These are phyloP conservation scores for Genyomyrus donnyi DNA, from an alignment of 2,113 vertebrate species.

Conservation along the genomic window DNA sequence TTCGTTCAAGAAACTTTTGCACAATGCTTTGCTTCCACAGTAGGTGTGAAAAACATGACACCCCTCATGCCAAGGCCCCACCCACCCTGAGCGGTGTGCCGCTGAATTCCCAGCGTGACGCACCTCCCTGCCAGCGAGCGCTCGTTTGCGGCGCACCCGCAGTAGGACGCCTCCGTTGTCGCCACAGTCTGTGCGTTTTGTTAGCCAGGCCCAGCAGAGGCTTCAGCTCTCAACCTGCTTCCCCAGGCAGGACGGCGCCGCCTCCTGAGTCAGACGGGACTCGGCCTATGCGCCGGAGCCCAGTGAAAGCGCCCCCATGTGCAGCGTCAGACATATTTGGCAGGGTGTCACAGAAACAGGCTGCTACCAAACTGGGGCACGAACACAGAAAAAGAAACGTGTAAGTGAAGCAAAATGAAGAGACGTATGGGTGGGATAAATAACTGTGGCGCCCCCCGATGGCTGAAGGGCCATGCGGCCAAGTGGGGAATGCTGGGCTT, in stretches of 20 bases:
- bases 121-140: background rate
- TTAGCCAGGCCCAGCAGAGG: background rate
- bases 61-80: background rate
- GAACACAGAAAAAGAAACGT: background rate
- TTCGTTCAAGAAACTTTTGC: slow-evolving; percentile 38
- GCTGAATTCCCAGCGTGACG: background rate
- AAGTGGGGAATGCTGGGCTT: background rate
- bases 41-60: slow-evolving; percentile 8
- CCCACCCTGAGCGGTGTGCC: background rate
- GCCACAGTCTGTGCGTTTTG: background rate
- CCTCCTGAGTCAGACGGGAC: background rate
- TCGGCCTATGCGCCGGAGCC: background rate
- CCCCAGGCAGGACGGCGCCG: background rate
- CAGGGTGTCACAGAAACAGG: background rate
- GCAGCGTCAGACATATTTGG: background rate
- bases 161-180: background rate
- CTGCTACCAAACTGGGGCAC: background rate
- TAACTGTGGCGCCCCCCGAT: background rate
- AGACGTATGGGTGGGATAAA: background rate
- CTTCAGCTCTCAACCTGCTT: background rate
- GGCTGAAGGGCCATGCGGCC: background rate
- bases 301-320: background rate
- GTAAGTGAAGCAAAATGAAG: background rate
- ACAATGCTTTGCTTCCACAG: background rate
- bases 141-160: background rate